Conservation (phyloP, 2,797 vertebrate genomes). For the Hypotaenidia okinawae region DNA sequence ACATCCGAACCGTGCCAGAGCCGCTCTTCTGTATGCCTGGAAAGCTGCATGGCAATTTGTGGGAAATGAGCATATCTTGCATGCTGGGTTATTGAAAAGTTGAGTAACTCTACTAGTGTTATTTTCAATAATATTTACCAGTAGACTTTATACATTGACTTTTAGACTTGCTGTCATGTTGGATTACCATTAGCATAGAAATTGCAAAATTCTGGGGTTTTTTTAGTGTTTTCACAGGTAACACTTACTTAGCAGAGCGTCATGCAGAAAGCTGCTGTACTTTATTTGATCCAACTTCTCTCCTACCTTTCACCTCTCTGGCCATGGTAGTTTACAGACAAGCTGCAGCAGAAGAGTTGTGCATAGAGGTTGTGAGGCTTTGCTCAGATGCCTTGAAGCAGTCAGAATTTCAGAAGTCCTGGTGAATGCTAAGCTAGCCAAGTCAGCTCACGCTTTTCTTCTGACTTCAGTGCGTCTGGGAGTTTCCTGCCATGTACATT, state of each 20-base stretch:
- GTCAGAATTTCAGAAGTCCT: neutral
- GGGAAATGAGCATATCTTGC: neutral
- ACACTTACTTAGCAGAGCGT: neutral
- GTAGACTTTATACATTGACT: neutral
- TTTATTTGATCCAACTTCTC: neutral
- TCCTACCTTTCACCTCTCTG: neutral
- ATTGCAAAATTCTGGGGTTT: neutral
- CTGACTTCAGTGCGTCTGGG: neutral
- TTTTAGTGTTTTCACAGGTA: neutral
- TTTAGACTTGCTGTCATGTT: neutral
- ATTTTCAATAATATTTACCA: neutral
- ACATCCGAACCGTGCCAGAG: neutral
- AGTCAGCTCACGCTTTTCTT: accelerated
- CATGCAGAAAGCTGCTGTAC: neutral
- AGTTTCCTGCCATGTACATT: neutral
- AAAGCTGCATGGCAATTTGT: neutral
- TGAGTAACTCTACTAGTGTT: neutral
- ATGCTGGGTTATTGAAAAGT: neutral
- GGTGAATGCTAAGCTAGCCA: neutral
- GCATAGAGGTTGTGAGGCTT: neutral
- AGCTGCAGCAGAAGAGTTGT: neutral
- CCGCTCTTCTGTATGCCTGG: neutral
- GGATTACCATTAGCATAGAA: neutral
- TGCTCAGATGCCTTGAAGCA: neutral
- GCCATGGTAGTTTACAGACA: neutral